These are phyloP conservation scores for Ophraella communa DNA, from an alignment of 2,888 invertebrate genomes.

Conservation along the genomic window DNA sequence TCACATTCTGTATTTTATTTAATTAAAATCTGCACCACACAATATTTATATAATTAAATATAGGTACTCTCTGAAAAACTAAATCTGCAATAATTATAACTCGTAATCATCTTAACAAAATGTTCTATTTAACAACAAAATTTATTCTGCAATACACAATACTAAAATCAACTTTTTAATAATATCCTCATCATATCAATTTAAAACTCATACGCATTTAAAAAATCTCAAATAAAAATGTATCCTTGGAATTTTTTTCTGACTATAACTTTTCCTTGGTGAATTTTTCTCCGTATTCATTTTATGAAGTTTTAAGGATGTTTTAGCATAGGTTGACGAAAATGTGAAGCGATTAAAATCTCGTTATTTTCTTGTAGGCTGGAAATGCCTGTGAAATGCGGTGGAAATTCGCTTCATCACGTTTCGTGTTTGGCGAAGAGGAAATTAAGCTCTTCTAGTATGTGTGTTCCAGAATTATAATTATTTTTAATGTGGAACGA, in stretches of 20 bases:
- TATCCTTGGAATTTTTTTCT: background rate
- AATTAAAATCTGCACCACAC: too few relatives aligned
- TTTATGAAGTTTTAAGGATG: conserved; percentile 11
- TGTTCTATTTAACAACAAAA: too few relatives aligned
- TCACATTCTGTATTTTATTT: too few relatives aligned
- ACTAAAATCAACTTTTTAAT: too few relatives aligned
- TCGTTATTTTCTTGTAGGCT: conserved; percentile 23
- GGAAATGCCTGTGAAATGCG: conserved; percentile 18
- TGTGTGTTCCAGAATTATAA: conserved; percentile 17
- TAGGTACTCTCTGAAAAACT: too few relatives aligned
- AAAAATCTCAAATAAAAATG: background rate
- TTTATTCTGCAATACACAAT: too few relatives aligned
- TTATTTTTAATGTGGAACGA: conserved; percentile 9
- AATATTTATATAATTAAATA: too few relatives aligned
- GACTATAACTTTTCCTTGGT: background rate
- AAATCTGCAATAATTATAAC: too few relatives aligned
- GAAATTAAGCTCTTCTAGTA: conserved; percentile 23
- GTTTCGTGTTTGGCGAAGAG: conserved; percentile 16
- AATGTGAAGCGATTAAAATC: conserved; percentile 25
- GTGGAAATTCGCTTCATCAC: conserved; percentile 26
- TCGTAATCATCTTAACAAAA: too few relatives aligned
- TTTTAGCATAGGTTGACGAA: conserved; percentile 20
- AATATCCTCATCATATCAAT: too few relatives aligned
- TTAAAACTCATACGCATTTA: too few relatives aligned
- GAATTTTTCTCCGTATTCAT: conserved; percentile 1